phyloP scores from a whole-genome alignment of 2,888 invertebrate genomes.

The Morpho helenor region DNA sequence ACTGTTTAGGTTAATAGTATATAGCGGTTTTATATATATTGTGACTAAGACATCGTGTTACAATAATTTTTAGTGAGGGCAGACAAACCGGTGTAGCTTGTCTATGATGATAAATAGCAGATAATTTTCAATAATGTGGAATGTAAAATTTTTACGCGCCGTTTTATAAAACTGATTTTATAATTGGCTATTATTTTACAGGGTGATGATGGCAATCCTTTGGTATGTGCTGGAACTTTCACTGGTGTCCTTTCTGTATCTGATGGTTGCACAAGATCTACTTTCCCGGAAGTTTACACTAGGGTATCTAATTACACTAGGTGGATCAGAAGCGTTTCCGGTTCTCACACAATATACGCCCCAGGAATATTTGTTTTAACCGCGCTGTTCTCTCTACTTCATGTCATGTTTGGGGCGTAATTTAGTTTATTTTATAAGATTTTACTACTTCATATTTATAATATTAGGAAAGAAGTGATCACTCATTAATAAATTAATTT shows the following conservation, averaged over 20 bases:
- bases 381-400: conserved; percentile 31
- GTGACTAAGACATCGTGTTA: too few species aligned
- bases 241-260: conserved; percentile 42
- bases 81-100: too few species aligned
- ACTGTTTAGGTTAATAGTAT: too few species aligned
- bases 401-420: background rate
- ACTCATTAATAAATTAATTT: conserved; percentile 3
- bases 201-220: conserved; percentile 47
- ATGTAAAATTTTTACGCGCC: too few species aligned
- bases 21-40: too few species aligned
- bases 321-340: conserved; percentile 43
- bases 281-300: conserved; percentile 48
- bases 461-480: background rate
- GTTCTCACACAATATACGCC: conserved; percentile 35
- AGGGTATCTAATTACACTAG: conserved; percentile 45
- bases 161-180: background rate
- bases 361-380: conserved; percentile 37
- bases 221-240: conserved; percentile 42
- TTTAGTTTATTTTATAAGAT: background rate
- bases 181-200: conserved; percentile 19
- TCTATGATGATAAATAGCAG: too few species aligned
- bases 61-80: too few species aligned
- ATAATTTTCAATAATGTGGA: too few species aligned
- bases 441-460: background rate
- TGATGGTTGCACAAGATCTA: conserved; percentile 32